A percentile compares a stretch with the other conserved stretches of the same genome.
These are phyloP conservation scores for Hippolais icterina DNA, from an alignment of 2,113 vertebrate species.

Conservation along the genomic window DNA sequence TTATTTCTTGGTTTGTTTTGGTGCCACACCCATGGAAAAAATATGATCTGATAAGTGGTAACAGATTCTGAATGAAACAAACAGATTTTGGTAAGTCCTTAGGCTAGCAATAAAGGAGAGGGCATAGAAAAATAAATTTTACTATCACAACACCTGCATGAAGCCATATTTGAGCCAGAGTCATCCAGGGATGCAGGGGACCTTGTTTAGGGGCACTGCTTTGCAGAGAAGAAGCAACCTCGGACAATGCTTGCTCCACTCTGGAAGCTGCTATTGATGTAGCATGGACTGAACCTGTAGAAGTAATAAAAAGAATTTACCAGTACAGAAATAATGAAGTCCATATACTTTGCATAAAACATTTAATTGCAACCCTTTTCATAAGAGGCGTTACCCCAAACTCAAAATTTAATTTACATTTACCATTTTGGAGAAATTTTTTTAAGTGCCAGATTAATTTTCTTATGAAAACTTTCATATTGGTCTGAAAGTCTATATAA, in stretches of 20 bases:
- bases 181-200: constrained; percentile 98
- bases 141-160: constrained; percentile 86
- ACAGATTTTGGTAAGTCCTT: not conserved
- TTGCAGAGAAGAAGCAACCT: constrained; percentile 95
- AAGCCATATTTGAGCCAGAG: constrained; percentile 97
- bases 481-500: not conserved
- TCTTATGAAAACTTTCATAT: not conserved
- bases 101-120: not conserved
- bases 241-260: constrained; percentile 95
- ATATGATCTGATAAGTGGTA: not conserved
- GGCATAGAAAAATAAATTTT: not conserved
- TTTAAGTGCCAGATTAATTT: not conserved
- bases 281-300: constrained; percentile 91
- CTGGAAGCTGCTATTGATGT: constrained; percentile 95
- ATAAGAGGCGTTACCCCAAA: not conserved
- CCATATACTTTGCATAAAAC: not conserved
- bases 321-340: not conserved
- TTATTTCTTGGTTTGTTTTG: not conserved
- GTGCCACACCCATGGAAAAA: not conserved
- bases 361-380: not conserved
- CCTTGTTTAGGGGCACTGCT: constrained; percentile 96
- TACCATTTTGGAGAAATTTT: not conserved
- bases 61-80: not conserved
- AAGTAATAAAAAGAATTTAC: not conserved
- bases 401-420: not conserved